Conservation (phyloP, 2,113 vertebrate genomes). For the Gobio gobio region DNA sequence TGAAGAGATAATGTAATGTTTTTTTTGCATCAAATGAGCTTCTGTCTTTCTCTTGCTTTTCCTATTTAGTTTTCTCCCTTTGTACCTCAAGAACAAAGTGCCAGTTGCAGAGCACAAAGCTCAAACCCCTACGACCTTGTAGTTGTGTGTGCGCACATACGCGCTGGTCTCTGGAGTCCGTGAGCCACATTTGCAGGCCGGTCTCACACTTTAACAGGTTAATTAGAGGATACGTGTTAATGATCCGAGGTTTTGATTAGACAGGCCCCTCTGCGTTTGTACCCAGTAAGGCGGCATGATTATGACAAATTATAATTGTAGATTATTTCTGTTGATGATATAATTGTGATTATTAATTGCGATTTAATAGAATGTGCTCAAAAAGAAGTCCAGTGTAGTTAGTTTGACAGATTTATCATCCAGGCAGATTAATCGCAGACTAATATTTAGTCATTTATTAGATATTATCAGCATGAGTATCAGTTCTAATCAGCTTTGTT, state of each 20-base stretch:
- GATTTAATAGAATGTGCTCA: conserved; percentile 2
- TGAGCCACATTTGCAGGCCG: conserved; percentile 24
- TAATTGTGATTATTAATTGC: background rate
- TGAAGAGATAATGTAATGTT: background rate
- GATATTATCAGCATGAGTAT: background rate
- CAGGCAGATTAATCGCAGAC: background rate
- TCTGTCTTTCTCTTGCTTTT: conserved; percentile 59
- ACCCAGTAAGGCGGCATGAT: conserved; percentile 1
- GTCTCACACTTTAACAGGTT: conserved; percentile 32
- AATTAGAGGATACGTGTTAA: conserved; percentile 44
- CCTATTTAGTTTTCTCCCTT: conserved; percentile 25
- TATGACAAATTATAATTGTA: conserved; percentile 12
- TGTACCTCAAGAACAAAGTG: conserved; percentile 52
- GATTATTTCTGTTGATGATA: background rate
- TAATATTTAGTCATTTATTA: background rate
- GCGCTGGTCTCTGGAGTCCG: background rate
- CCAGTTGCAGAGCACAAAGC: conserved; percentile 63
- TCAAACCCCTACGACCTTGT: conserved; percentile 5
- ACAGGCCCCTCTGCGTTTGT: background rate
- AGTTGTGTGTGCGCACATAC: conserved; percentile 54
- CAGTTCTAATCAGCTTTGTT: background rate
- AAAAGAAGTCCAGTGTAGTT: background rate
- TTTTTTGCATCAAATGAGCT: conserved; percentile 42
- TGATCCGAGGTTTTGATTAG: conserved; percentile 23
- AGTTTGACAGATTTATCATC: background rate